These are phyloP conservation scores for Lasioglossum figueresi DNA, from an alignment of 2,888 invertebrate species.

Conservation along the genomic window DNA sequence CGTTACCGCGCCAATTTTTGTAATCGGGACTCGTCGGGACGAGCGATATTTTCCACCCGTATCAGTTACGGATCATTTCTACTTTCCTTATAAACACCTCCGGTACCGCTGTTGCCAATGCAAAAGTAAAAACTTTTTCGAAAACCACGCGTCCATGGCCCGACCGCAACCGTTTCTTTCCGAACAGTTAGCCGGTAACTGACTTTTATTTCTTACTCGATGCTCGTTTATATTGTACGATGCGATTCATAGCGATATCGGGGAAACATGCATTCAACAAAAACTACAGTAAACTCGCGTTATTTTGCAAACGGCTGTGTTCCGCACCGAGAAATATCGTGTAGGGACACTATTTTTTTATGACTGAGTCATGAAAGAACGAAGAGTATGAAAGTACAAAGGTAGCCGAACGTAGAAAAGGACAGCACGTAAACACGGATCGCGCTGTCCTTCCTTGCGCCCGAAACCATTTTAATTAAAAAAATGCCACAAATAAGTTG, in stretches of 20 bases:
- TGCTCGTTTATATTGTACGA: not conserved
- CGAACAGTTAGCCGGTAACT: not conserved
- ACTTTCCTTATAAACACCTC: not conserved
- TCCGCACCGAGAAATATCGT: too few species aligned
- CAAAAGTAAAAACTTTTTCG: not conserved
- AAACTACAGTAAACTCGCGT: not conserved
- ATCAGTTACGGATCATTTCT: constrained; percentile 24
- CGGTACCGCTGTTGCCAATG: not conserved
- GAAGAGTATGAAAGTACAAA: too few species aligned
- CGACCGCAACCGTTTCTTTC: not conserved
- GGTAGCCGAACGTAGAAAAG: too few species aligned
- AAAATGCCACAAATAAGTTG: too few species aligned
- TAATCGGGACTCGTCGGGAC: not conserved
- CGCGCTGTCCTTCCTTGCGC: too few species aligned
- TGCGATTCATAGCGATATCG: not conserved
- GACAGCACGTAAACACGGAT: too few species aligned
- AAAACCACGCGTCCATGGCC: not conserved
- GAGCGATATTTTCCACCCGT: not conserved
- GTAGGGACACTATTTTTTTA: too few species aligned
- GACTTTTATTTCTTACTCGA: not conserved
- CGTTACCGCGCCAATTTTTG: constrained; percentile 15
- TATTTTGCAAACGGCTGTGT: too few species aligned
- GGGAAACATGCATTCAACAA: not conserved
- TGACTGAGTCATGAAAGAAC: too few species aligned
- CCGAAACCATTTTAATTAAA: too few species aligned